These are phyloP conservation scores for Papilio elwesi DNA, from an alignment of 2,888 invertebrate species.

Conservation along the genomic window DNA sequence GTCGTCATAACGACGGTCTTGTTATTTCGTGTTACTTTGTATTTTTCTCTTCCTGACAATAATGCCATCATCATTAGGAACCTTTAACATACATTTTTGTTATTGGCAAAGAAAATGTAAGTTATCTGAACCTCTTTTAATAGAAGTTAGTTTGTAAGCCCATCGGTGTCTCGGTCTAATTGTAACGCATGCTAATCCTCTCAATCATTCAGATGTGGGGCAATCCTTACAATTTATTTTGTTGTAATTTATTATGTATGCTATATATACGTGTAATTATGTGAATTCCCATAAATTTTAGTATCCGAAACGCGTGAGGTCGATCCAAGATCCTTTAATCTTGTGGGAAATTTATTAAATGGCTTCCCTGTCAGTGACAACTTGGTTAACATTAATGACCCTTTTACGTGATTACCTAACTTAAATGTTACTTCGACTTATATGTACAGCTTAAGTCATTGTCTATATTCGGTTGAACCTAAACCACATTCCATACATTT, in stretches of 20 bases:
- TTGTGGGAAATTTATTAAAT: conserved; percentile 39
- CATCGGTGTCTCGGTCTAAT: too few relatives aligned
- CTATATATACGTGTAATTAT: neutral
- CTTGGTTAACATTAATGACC: conserved; percentile 40
- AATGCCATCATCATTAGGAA: too few relatives aligned
- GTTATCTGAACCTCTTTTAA: too few relatives aligned
- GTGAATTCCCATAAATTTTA: conserved; percentile 18
- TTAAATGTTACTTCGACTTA: conserved; percentile 32
- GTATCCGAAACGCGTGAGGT: conserved; percentile 26
- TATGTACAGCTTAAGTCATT: conserved; percentile 2
- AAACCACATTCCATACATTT: neutral
- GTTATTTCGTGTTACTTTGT: too few relatives aligned
- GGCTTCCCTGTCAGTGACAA: conserved; percentile 37
- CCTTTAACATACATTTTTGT: too few relatives aligned
- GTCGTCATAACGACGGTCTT: too few relatives aligned
- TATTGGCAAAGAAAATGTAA: too few relatives aligned
- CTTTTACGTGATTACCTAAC: conserved; percentile 37
- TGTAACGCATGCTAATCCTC: too few relatives aligned
- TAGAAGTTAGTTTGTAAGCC: too few relatives aligned
- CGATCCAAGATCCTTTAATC: conserved; percentile 35
- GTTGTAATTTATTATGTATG: neutral
- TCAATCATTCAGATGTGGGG: too few relatives aligned
- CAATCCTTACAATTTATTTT: too few relatives aligned
- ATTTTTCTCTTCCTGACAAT: too few relatives aligned
- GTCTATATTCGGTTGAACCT: neutral